Evolutionary conservation across 2,797 vertebrate genomes (phyloP), one percentile per base, ranked within the genome.

Genomic region (Halcyon badia): DNA sequence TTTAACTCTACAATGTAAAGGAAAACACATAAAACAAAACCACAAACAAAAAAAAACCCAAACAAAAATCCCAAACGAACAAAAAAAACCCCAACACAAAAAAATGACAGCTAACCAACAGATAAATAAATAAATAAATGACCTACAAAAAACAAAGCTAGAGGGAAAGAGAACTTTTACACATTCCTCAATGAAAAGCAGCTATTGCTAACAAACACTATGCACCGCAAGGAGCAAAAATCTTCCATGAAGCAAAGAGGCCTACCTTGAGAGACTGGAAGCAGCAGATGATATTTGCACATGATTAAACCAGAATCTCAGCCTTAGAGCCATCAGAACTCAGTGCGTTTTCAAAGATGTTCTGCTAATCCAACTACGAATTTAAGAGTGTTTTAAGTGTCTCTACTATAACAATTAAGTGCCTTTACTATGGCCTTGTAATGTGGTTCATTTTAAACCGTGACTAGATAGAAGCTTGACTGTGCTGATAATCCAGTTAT

Each of bases 401-500:
- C 39, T 56, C 46, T 61, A 24, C 37, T 58, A 1, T 31, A 52
- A 57, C 13, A 83, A 42, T 42, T 46, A 52, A 46, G 9, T 71
- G 14, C 16, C 35, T 66, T 83, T 58, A 48, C 30, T 31, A 2
- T 6, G 46, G 61, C 25, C 42, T 84, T 56, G 25, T 26, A 46
- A 21, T 1, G 1, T 6, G 18, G 39, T 21, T 86, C 46, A 17
- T 80, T 94, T 95, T 93, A 57, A 82, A 57, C 44, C 42, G n/a
- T 62, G 58, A 49, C 71, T 71, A 76, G 49, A 83, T 46, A 72
- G 56, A 89, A 69, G 58, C 41, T 83, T 68, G 22, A 15, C 76
- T 82, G 42, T 65, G 41, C 52, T 75, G 58, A 57, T 91, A 95
- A 97, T 92, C 82, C 94, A 94, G 61, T 76, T 79, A 71, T 31